These are phyloP conservation scores for Microcebus jonahi DNA, from an alignment of 2,113 vertebrate genomes.

Conservation along the genomic window DNA sequence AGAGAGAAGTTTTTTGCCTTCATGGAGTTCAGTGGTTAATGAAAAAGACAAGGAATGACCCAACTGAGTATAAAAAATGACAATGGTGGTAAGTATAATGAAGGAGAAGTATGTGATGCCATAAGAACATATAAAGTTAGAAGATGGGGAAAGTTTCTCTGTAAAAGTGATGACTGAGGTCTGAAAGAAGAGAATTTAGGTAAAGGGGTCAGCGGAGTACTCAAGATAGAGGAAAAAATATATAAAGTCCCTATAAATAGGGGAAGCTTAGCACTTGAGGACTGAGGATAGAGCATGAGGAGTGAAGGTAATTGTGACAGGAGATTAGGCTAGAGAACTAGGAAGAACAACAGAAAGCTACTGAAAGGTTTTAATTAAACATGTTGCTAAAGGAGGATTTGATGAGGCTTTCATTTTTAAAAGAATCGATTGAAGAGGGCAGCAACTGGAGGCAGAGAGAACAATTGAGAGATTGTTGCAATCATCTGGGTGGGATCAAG, in stretches of 20 bases:
- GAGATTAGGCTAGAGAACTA: neutral
- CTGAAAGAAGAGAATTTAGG: neutral
- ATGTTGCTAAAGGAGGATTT: neutral
- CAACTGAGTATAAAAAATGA: neutral
- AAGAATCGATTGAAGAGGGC: neutral
- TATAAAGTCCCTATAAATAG: neutral
- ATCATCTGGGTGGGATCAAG: neutral
- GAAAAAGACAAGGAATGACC: neutral
- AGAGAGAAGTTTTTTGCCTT: neutral
- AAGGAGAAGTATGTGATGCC: neutral
- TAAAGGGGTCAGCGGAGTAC: neutral
- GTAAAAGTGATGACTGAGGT: neutral
- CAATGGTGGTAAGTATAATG: neutral
- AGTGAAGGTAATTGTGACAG: neutral
- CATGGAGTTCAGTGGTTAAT: neutral
- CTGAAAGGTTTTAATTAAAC: conserved; percentile 16
- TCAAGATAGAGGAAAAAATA: neutral
- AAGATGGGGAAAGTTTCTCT: neutral
- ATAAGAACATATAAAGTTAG: neutral
- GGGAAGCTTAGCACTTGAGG: neutral
- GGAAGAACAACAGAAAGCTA: neutral
- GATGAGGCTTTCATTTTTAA: neutral
- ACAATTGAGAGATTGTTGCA: neutral
- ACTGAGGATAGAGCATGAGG: neutral
- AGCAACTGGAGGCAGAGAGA: neutral